A percentile compares a stretch with the other conserved stretches of the same genome.
Evolutionary conservation across 2,888 invertebrate species (phyloP).

Genomic region (Microplitis manilae): DNA sequence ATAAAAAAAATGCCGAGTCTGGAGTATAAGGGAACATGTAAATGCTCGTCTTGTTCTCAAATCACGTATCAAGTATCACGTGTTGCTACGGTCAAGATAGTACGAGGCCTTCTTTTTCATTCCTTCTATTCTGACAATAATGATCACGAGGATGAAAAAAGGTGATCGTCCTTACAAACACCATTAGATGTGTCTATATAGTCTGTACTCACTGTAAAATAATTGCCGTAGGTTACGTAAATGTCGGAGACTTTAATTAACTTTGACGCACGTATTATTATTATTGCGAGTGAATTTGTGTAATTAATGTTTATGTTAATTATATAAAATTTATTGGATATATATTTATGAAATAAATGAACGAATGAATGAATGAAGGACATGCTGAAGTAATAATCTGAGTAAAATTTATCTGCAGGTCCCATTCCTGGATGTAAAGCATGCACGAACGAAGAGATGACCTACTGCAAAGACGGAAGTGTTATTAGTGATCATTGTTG

Average conservation of each 20-base stretch:
- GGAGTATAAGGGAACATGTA: constrained; percentile 19
- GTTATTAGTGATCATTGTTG: constrained; percentile 77
- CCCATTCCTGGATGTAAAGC: constrained; percentile 76
- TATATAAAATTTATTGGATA: background rate
- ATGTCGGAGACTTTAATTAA: constrained; percentile 4
- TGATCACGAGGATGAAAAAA: constrained; percentile 20
- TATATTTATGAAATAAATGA: background rate
- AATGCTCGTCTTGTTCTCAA: constrained; percentile 30
- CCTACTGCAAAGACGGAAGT: constrained; percentile 77
- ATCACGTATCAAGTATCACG: constrained; percentile 30
- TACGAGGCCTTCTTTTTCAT: constrained; percentile 15
- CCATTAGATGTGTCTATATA: constrained; percentile 21
- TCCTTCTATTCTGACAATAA: constrained; percentile 16
- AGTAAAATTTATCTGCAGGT: constrained; percentile 57
- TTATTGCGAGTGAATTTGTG: background rate
- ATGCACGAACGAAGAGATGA: constrained; percentile 76
- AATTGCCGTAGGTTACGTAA: constrained; percentile 12
- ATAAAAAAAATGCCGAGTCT: constrained; percentile 19
- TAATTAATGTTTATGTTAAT: constrained; percentile 22
- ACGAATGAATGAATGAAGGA: constrained; percentile 13
- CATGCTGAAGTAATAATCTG: constrained; percentile 14
- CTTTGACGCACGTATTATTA: constrained; percentile 16
- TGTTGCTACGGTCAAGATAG: constrained; percentile 19
- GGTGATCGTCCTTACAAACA: constrained; percentile 38
- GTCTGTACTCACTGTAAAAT: constrained; percentile 10